Evolutionary conservation across 1,140 invertebrate species (phyloP), one percentile per base, ranked within the genome.

Genomic region (Plodia interpunctella): DNA sequence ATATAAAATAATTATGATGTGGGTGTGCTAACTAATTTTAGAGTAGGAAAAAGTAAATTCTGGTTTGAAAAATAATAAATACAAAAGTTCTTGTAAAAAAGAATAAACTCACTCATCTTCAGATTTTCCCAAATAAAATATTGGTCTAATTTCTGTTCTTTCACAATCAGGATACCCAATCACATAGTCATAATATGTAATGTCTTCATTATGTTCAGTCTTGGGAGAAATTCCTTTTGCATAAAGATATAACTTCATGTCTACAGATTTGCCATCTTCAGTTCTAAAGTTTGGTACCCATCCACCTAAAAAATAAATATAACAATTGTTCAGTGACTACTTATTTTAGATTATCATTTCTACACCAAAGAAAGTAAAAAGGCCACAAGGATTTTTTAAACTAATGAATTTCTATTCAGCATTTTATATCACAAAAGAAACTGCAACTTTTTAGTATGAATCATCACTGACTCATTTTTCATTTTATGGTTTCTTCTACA

Each of bases 141-240:
- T 94, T 3, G 93, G 90, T 91, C 94, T 94, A 75, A 92, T 91
- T 75, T 94, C 93, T 87, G 84, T 93, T 69, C 84, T 91, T 63
- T 92, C 91, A 88, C 95, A 97, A 52, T 92, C 91, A 4, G 95
- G 95, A 58, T 91, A 79, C 9, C 95, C 95, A 57, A 92, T 92
- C 28, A 92, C 79, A 70, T 93, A 91, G 44, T 87, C 87, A 67
- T 80, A 91, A 68, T 90, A 44, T 44, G 38, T 44, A 15, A 44
- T 44, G 5, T 44, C 38, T 44, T 44, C 38, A 44, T 15, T 44
- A 0, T 15, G n/a, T 6, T 44, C 38, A n/a, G 38, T 44, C 6
- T 44, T 44, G 10, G 38, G 10, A 1, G 13, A 44, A 20, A 53
- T 13, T 25, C 11, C 21, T n/a, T 53, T n/a, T 25, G 21, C 51